phyloP scores from a whole-genome alignment of 2,797 vertebrate genomes.

The Euthynnus affinis region DNA sequence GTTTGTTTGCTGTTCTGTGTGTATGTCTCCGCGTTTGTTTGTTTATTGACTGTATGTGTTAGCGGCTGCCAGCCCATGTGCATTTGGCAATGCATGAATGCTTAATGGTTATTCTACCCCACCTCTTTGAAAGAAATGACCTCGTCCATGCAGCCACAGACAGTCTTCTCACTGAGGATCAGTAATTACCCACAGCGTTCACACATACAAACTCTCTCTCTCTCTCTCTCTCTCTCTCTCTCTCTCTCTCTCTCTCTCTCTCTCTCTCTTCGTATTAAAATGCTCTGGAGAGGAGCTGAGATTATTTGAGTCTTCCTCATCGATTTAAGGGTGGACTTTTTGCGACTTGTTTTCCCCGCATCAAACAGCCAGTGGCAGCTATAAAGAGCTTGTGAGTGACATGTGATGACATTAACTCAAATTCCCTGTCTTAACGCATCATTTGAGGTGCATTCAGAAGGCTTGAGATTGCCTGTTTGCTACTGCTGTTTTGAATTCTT shows the following conservation, averaged over 20 bases:
- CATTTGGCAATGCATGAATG: slow-evolving; percentile 79
- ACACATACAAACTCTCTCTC: slow-evolving; percentile 30
- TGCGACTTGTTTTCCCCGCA: slow-evolving; percentile 63
- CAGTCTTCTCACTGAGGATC: slow-evolving; percentile 66
- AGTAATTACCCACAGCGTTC: slow-evolving; percentile 72
- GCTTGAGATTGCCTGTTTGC: slow-evolving; percentile 74
- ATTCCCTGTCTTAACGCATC: slow-evolving; percentile 80
- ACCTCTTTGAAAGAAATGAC: slow-evolving; percentile 76
- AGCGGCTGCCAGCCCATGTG: slow-evolving; percentile 68
- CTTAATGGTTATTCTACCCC: slow-evolving; percentile 81
- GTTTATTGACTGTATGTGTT: slow-evolving; percentile 73
- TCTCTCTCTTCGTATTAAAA: slow-evolving; percentile 58
- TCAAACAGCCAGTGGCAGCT: slow-evolving; percentile 65
- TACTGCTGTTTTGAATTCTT: slow-evolving; percentile 75
- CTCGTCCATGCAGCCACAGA: slow-evolving; percentile 61
- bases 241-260: slow-evolving; percentile 16
- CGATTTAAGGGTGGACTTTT: slow-evolving; percentile 72
- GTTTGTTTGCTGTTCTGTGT: slow-evolving; percentile 73
- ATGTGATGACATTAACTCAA: slow-evolving; percentile 81
- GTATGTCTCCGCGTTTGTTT: slow-evolving; percentile 60
- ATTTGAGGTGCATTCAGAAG: slow-evolving; percentile 77
- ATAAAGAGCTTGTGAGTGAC: slow-evolving; percentile 79
- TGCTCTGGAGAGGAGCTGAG: slow-evolving; percentile 42
- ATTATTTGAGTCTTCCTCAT: slow-evolving; percentile 73
- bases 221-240: not conserved